Percentiles rank a stretch among this genome's conserved stretches.
Evolutionary conservation across 1,140 invertebrate genomes (phyloP).

Genomic region (Penaeus vannamei): DNA sequence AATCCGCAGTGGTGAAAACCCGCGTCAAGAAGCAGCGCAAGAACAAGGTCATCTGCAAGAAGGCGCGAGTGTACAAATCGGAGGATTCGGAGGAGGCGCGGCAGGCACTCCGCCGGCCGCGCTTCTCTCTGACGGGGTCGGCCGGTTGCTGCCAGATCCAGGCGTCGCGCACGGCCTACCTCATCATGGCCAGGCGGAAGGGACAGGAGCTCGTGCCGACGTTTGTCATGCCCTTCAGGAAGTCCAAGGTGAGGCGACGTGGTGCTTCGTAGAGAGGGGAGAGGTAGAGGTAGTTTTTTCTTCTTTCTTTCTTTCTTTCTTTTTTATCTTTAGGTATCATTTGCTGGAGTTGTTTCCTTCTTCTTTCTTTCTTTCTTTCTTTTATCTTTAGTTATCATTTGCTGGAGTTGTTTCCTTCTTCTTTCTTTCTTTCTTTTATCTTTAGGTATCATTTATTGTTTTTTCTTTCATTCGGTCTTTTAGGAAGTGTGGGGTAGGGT

Average conservation of each 20-base stretch:
- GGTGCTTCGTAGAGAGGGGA: neutral
- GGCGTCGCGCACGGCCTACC: conserved; percentile 70
- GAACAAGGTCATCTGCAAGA: conserved; percentile 71
- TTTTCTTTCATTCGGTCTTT: too few species aligned
- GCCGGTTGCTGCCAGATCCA: conserved; percentile 72
- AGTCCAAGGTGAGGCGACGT: conserved; percentile 70
- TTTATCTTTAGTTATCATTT: too few species aligned
- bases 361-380: too few species aligned
- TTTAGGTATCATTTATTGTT: too few species aligned
- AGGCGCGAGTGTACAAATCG: conserved; percentile 72
- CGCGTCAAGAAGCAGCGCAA: conserved; percentile 71
- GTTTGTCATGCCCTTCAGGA: conserved; percentile 74
- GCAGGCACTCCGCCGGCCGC: conserved; percentile 69
- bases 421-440: too few species aligned
- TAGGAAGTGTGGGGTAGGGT: too few species aligned
- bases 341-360: too few species aligned
- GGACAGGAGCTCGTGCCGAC: conserved; percentile 72
- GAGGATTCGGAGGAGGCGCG: conserved; percentile 70
- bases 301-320: neutral
- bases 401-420: too few species aligned
- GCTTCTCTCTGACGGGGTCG: conserved; percentile 71
- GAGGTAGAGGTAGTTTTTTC: neutral
- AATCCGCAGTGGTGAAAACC: conserved; percentile 72
- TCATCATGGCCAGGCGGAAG: conserved; percentile 74
- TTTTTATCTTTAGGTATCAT: neutral